Evolutionary conservation across 2,113 vertebrate species (phyloP), one percentile per base, ranked within the genome.

Genomic region (Pycnonotus jocosus): DNA sequence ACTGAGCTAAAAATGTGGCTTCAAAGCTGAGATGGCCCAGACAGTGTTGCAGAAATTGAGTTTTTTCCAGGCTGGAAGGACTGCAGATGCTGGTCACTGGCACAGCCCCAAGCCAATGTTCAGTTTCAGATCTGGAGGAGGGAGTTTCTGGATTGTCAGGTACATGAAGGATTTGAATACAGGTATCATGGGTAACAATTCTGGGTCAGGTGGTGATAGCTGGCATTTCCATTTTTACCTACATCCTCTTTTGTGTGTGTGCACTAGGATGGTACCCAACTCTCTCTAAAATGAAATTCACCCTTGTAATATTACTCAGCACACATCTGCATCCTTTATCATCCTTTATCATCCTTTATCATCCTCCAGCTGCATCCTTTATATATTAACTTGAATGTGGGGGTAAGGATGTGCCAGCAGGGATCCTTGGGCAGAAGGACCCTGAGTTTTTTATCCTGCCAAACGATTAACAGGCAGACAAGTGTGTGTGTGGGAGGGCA

Each of bases 201-300:
- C 37, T 61, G 47, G 15, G 3, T 51, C 35, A 45, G 33, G 35
- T 45, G 69, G 16, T 60, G 47, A 38, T 5, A 89, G 33, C 3
- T 37, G 60, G 5, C 0, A 0, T 15, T 56, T 74, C 10, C 27
- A 60, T 14, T 42, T 45, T 8, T 19, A 11, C 6, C 4, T 27
- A 4, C 6, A 17, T 7, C n/a, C 4, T 62, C 7, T 18, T 62
- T 18, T 65, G 35, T n/a, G 4, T 66, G 4, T 3, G 14, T 44
- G 18, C 20, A 6, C 6, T 24, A 2, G 30, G 19, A 27, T 1
- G 1, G 17, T n/a, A 9, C 3, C 15, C 27, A n/a, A 5, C 13
- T n/a, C n/a, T 38, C 16, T 21, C 30, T 6, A 12, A 50, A 91
- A 69, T 9, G 3, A 85, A 60, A 72, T 45, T n/a, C 35, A 10